Evolutionary conservation across 2,113 vertebrate genomes (phyloP), one percentile per base, ranked within the genome.

Genomic region (Triplophysa dalaica): DNA sequence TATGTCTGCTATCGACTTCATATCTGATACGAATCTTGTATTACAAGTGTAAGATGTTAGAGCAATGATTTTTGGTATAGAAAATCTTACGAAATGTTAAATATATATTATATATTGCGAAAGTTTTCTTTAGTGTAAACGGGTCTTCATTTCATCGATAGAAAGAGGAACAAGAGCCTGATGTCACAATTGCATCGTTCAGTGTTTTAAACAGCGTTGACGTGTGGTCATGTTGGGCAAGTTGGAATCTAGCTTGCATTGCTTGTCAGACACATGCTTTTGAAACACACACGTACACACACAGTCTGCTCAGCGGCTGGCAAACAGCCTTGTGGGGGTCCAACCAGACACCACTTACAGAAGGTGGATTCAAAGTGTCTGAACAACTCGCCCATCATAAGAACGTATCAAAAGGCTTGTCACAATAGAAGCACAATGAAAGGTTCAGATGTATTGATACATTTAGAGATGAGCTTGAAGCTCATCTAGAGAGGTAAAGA

Each of bases 191-290:
- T 70, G 86, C 87, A 85, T 89, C 87, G 89, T 86, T 82, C 24
- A 38, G 86, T 67, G 89, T 85, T 92, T 91, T 91, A 88, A 90
- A 89, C 88, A 87, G 87, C 88, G 85, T 84, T 88, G 14, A 56
- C 89, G 88, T 88, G 88, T 91, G 91, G 90, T 87, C 87, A 19
- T 77, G 45, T 73, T 73, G 52, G 33, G 54, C 17, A 74, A 63
- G 48, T 43, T 50, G 41, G 26, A 48, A 62, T 77, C 63, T 24
- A 26, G 72, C 43, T 61, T 48, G 13, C 2, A 9, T 29, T 83
- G 22, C 63, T 33, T 69, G 60, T 73, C 64, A 54, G 19, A 58
- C 50, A 48, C 2, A 48, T 73, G 17, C 48, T 70, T 77, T 19
- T 61, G 19, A 54, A 79, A 60, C 4, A 29, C 50, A 38, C 56